These are phyloP conservation scores for Cinara cedri DNA, from an alignment of 2,888 invertebrate genomes.

Conservation along the genomic window DNA sequence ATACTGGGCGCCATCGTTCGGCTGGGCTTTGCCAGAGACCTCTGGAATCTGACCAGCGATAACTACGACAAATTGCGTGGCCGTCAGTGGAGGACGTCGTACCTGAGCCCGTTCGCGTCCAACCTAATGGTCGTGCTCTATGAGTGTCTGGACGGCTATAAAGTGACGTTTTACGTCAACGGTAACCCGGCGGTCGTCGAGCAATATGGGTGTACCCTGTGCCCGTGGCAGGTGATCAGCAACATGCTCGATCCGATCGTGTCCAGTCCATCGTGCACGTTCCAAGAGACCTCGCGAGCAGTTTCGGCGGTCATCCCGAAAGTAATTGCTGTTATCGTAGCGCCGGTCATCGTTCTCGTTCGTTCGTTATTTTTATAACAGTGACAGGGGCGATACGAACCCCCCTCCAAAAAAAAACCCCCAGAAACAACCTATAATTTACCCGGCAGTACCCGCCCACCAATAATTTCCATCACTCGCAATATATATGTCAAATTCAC, in stretches of 20 bases:
- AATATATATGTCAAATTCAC: too few relatives aligned
- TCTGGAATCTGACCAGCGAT: conserved; percentile 66
- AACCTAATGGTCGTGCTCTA: conserved; percentile 79
- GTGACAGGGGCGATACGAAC: too few relatives aligned
- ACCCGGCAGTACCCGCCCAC: too few relatives aligned
- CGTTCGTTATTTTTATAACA: too few relatives aligned
- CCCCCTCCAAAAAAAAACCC: too few relatives aligned
- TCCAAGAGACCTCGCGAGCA: not conserved
- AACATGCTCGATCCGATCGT: conserved; percentile 5
- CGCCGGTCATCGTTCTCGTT: too few relatives aligned
- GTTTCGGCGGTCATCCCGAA: not conserved
- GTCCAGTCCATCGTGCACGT: not conserved
- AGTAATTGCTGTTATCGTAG: not conserved
- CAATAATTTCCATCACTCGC: too few relatives aligned
- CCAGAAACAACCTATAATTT: too few relatives aligned
- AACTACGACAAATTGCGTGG: conserved; percentile 68
- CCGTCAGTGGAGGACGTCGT: conserved; percentile 74
- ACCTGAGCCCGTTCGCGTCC: conserved; percentile 73
- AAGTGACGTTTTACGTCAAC: conserved; percentile 23
- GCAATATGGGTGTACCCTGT: conserved; percentile 4
- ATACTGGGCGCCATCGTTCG: conserved; percentile 64
- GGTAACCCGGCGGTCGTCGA: not conserved
- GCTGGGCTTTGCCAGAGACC: conserved; percentile 71
- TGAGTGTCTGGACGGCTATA: conserved; percentile 64
- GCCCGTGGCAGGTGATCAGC: conserved; percentile 16